Base-by-base conservation (phyloP, 2,888 invertebrate genomes). In the Rhaphigaster nebulosa region DNA sequence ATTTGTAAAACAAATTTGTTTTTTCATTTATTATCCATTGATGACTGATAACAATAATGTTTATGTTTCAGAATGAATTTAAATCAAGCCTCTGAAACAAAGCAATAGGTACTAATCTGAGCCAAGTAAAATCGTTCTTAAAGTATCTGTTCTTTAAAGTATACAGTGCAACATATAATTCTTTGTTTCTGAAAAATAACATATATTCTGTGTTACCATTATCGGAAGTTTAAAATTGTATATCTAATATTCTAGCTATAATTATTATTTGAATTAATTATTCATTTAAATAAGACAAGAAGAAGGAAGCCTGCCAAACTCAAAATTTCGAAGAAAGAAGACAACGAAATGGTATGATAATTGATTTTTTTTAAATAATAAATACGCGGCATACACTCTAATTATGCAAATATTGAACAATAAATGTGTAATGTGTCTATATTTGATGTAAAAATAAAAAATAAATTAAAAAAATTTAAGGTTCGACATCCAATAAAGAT, bases 51-150 rank as follows among this genome's bases (percentile, higher is more conserved):
- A 26, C n/a, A 45, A 20, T 84, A 41, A 45, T 84, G 34, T 84
- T 84, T 84, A 84, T 84, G 84, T 84, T 84, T 84, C 84, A 84
- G 84, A 84, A 84, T 84, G 84, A 84, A 84, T 84, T 84, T 45
- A 45, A 45, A 45, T 10, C 84, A 84, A 84, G 41, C 45, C 45
- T 84, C 41, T 84, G 45, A 84, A 84, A 84, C 84, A 84, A 45
- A 84, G 84, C 84, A n/a, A 84, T 29, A n/a, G n/a, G n/a, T n/a
- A 65, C 65, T 60, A 60, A 10, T n/a, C 23, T 0, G n/a, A 45
- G 23, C 26, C 6, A n/a, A n/a, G n/a, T n/a, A n/a, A n/a, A 76
- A n/a, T 60, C 60, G 12, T 20, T 20, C 34, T 65, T 65, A n/a
- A 60, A 60, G n/a, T 15, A 3, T 34, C 20, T 20, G 5, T 20